phyloP scores from a whole-genome alignment of 2,888 invertebrate genomes.

The Rambutsinella grinnellia region DNA sequence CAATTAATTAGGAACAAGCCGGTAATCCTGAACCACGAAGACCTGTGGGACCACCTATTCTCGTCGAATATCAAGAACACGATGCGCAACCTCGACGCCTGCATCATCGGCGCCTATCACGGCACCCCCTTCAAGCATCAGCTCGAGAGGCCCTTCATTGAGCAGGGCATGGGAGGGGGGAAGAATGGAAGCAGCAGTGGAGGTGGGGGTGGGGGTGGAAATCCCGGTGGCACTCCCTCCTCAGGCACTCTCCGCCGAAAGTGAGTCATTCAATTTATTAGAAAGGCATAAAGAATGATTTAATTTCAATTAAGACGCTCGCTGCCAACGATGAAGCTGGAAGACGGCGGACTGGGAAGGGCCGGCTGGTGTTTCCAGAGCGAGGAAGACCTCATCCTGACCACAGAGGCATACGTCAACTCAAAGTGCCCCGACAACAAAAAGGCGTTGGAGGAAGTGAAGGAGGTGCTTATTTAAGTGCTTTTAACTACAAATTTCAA shows the following conservation, averaged over 20 bases:
- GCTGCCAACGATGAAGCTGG: constrained; percentile 23
- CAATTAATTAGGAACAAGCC: constrained; percentile 51
- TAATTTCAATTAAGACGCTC: constrained; percentile 17
- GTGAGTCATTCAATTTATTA: no score
- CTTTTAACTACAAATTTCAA: no score
- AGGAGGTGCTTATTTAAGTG: no score
- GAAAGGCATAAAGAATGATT: not conserved
- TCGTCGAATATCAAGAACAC: constrained; percentile 37
- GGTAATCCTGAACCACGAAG: constrained; percentile 28
- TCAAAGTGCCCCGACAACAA: constrained; percentile 15
- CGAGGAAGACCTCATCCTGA: constrained; percentile 14
- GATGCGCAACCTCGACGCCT: constrained; percentile 57
- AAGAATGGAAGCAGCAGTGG: not conserved
- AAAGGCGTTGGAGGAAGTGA: not conserved
- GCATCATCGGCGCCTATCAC: constrained; percentile 53
- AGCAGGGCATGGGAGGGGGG: no score
- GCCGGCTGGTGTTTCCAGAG: constrained; percentile 56
- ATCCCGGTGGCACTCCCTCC: not conserved
- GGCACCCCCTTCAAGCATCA: constrained; percentile 55
- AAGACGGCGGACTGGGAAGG: constrained; percentile 34
- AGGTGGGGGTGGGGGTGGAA: not conserved
- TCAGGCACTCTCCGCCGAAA: not conserved
- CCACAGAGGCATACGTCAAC: constrained; percentile 12
- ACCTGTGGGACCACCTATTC: constrained; percentile 60
- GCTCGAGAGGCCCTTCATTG: constrained; percentile 51